phyloP scores from a whole-genome alignment of 2,888 invertebrate genomes.

The Drosophila affinis region DNA sequence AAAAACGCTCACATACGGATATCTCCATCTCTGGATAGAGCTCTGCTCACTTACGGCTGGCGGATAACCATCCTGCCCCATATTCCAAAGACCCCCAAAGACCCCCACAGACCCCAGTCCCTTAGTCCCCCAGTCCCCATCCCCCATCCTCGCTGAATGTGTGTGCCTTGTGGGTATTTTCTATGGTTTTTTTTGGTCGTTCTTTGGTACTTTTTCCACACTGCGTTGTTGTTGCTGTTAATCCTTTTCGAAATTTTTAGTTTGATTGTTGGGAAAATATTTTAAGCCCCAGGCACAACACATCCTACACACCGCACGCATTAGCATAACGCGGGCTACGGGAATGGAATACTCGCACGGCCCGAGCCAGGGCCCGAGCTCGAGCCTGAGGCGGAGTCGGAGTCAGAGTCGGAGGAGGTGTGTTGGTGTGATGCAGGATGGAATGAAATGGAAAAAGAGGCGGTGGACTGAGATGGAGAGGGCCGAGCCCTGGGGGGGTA shows the following conservation, averaged over 20 bases:
- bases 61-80: neutral
- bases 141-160: neutral
- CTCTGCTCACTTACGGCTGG: constrained; percentile 14
- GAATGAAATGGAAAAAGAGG: neutral
- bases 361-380: constrained; percentile 6
- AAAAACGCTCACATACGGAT: constrained; percentile 39
- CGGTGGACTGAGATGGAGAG: no score
- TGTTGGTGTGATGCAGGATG: neutral
- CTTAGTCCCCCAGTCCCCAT: no score
- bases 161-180: constrained; percentile 39
- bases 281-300: constrained; percentile 57
- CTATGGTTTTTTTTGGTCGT: constrained; percentile 4
- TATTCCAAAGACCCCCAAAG: neutral
- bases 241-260: constrained; percentile 73
- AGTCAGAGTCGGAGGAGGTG: neutral
- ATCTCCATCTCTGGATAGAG: constrained; percentile 35
- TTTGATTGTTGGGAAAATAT: constrained; percentile 72
- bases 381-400: constrained; percentile 5
- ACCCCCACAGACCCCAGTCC: no score
- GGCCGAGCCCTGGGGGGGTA: neutral
- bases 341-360: constrained; percentile 21
- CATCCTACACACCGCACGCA: constrained; percentile 44
- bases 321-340: constrained; percentile 47
- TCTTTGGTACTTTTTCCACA: no score
- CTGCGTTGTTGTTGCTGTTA: constrained; percentile 44